These are phyloP conservation scores for Sycophila texana DNA, from an alignment of 2,888 invertebrate species.

Conservation along the genomic window DNA sequence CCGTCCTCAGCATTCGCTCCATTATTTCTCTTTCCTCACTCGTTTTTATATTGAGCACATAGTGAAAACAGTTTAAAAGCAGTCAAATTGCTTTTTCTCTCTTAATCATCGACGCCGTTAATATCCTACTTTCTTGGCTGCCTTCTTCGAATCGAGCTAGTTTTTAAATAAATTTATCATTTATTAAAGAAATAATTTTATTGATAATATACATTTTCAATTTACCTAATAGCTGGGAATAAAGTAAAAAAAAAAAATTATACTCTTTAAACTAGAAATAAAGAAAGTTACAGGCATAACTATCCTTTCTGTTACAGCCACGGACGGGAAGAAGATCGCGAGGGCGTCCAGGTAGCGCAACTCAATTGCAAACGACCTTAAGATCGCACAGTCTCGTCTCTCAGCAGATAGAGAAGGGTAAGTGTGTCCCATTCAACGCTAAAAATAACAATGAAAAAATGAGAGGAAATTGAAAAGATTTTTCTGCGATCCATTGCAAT, in stretches of 20 bases:
- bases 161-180: too few relatives aligned
- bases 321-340: constrained; percentile 72
- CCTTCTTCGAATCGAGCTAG: too few relatives aligned
- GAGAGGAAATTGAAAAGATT: too few relatives aligned
- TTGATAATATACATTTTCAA: too few relatives aligned
- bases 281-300: too few relatives aligned
- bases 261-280: neutral
- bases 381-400: constrained; percentile 70
- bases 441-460: neutral
- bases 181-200: too few relatives aligned
- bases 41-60: neutral
- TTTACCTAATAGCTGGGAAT: too few relatives aligned
- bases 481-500: too few relatives aligned
- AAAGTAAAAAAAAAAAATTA: too few relatives aligned
- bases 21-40: constrained; percentile 23
- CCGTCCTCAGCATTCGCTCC: neutral
- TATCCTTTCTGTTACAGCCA: constrained; percentile 65
- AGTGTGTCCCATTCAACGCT: constrained; percentile 38
- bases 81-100: too few relatives aligned
- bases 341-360: constrained; percentile 70
- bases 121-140: too few relatives aligned
- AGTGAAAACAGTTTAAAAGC: neutral
- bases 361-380: constrained; percentile 68
- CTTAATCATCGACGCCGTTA: too few relatives aligned
- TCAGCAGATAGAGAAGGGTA: constrained; percentile 73